Conservation (phyloP, 2,888 invertebrate genomes). For the Caenorhabditis auriculariae region DNA sequence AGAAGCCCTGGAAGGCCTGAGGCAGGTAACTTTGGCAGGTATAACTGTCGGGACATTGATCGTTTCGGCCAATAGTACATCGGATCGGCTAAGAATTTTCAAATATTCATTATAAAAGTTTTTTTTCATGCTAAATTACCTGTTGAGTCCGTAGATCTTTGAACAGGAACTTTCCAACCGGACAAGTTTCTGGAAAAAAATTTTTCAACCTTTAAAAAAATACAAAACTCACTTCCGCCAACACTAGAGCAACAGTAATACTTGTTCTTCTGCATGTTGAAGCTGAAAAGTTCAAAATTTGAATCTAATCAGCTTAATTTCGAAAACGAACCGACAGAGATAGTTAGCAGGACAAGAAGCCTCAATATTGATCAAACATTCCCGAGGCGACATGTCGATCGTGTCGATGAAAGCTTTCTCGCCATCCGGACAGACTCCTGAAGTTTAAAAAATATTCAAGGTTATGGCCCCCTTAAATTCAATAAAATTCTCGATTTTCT, state of each 20-base stretch:
- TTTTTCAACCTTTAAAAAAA: background rate
- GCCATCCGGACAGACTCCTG: slow-evolving; percentile 47
- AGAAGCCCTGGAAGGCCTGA: slow-evolving; percentile 47
- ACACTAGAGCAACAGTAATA: slow-evolving; percentile 49
- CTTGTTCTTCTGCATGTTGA: slow-evolving; percentile 42
- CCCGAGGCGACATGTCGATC: slow-evolving; percentile 38
- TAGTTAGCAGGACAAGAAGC: slow-evolving; percentile 45
- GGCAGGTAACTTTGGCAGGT: slow-evolving; percentile 39
- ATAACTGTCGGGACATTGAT: slow-evolving; percentile 45
- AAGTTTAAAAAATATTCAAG: background rate
- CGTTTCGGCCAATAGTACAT: slow-evolving; percentile 43
- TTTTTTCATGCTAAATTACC: background rate
- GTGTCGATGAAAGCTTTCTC: slow-evolving; percentile 57
- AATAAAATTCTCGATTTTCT: background rate
- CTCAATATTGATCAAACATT: slow-evolving; percentile 46
- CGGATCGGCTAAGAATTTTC: slow-evolving; percentile 19
- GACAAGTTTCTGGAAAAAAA: slow-evolving; percentile 41
- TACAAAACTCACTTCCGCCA: slow-evolving; percentile 24
- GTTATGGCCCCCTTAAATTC: background rate
- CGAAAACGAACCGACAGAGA: slow-evolving; percentile 45
- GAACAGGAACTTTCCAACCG: slow-evolving; percentile 39
- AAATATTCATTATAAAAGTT: background rate
- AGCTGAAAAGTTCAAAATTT: no score
- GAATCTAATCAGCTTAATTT: no score
- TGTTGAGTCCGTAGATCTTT: slow-evolving; percentile 30